phyloP scores from a whole-genome alignment of 2,113 vertebrate genomes.

The Uria lomvia region DNA sequence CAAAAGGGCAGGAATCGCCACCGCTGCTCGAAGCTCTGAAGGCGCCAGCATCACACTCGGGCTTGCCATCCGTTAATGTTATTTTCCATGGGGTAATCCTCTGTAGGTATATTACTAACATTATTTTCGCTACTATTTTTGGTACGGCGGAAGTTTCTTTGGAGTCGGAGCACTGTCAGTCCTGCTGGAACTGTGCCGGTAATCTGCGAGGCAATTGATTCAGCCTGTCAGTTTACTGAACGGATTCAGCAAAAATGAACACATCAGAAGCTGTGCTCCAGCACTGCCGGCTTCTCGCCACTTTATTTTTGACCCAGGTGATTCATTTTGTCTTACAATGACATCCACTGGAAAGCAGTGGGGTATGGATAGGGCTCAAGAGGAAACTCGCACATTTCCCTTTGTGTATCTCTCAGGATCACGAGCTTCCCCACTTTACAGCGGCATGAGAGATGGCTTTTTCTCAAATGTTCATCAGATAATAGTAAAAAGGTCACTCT shows the following conservation, averaged over 20 bases:
- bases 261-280: background rate
- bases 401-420: background rate
- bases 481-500: slow-evolving; percentile 24
- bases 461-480: background rate
- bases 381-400: background rate
- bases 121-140: background rate
- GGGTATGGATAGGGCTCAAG: background rate
- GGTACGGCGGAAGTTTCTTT: background rate
- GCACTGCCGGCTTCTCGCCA: rapidly evolving
- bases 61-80: rapidly evolving
- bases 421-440: background rate
- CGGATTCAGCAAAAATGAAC: background rate
- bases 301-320: background rate
- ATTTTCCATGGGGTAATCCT: background rate
- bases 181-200: background rate
- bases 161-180: background rate
- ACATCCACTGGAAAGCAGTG: background rate
- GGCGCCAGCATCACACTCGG: rapidly evolving
- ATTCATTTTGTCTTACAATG: background rate
- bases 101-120: background rate
- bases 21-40: background rate
- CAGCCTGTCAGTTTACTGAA: background rate
- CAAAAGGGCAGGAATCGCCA: background rate
- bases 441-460: background rate
- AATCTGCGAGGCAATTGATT: background rate